These are phyloP conservation scores for Regulus satrapa DNA, from an alignment of 2,113 vertebrate species.

Conservation along the genomic window DNA sequence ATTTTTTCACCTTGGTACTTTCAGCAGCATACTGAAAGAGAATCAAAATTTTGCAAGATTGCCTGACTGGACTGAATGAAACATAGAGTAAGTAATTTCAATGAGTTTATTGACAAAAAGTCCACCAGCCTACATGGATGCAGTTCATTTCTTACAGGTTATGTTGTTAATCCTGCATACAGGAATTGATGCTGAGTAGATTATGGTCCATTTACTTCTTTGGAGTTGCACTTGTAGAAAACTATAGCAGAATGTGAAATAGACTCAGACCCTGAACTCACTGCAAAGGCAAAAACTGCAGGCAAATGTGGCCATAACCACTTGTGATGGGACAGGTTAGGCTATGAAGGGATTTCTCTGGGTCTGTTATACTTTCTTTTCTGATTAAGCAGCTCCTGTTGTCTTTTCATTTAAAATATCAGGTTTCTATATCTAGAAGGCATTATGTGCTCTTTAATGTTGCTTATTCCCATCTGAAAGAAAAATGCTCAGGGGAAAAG, in stretches of 20 bases:
- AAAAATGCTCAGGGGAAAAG: neutral
- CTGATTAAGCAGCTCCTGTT: neutral
- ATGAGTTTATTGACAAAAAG: neutral
- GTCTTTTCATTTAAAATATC: neutral
- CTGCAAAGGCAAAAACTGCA: neutral
- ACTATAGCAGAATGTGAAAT: neutral
- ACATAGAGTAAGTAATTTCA: neutral
- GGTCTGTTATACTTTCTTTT: neutral
- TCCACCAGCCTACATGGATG: neutral
- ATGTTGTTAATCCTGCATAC: neutral
- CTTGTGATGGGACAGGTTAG: neutral
- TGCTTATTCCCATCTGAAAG: neutral
- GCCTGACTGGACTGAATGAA: neutral
- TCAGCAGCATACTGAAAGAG: neutral
- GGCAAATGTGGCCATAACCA: neutral
- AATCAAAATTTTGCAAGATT: slow-evolving; percentile 6
- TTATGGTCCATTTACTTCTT: neutral
- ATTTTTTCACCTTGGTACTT: neutral
- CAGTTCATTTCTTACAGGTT: neutral
- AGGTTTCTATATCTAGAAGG: neutral
- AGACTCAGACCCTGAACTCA: neutral
- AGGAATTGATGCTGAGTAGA: neutral
- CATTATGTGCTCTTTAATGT: neutral
- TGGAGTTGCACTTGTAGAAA: neutral
- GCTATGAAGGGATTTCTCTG: neutral